A percentile compares a stretch with the other conserved stretches of the same genome.
phyloP scores from a whole-genome alignment of 1,140 invertebrate species.

The Zaprionus lachaisei region DNA sequence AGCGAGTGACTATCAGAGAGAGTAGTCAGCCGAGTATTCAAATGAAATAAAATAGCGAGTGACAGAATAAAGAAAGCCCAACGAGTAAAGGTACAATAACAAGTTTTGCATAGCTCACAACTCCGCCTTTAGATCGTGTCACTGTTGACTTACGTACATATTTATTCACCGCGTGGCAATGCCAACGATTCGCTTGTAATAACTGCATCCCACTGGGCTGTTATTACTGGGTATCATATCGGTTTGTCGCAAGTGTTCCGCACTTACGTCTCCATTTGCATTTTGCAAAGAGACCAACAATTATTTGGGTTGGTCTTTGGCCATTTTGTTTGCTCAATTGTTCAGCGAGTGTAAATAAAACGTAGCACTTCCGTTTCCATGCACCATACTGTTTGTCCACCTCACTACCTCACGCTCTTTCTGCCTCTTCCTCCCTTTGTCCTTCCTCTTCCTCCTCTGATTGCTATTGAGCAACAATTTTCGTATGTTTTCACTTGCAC shows the following conservation, averaged over 20 bases:
- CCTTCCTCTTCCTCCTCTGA: too few relatives aligned
- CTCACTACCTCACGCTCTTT: neutral
- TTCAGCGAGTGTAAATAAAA: conserved; percentile 72
- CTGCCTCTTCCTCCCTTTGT: neutral
- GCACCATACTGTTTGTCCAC: conserved; percentile 46
- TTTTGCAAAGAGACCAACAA: conserved; percentile 6
- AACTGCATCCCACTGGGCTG: neutral
- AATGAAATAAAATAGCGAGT: too few relatives aligned
- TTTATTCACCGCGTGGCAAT: neutral
- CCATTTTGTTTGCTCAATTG: conserved; percentile 67
- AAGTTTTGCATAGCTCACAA: neutral
- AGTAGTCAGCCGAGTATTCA: too few relatives aligned
- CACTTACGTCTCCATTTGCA: conserved; percentile 45
- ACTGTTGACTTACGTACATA: neutral
- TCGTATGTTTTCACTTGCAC: neutral
- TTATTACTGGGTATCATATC: neutral
- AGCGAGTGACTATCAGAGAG: too few relatives aligned
- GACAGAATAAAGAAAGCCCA: too few relatives aligned
- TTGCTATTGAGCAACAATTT: neutral
- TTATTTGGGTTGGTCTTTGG: conserved; percentile 37
- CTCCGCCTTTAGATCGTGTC: neutral
- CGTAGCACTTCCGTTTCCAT: conserved; percentile 51
- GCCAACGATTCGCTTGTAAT: neutral
- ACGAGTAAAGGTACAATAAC: too few relatives aligned
- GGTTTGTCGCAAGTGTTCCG: conserved; percentile 10